Percentiles rank a stretch among this genome's conserved stretches.
phyloP scores from a whole-genome alignment of 1,140 invertebrate genomes.

The Pemphigus obesinymphae region DNA sequence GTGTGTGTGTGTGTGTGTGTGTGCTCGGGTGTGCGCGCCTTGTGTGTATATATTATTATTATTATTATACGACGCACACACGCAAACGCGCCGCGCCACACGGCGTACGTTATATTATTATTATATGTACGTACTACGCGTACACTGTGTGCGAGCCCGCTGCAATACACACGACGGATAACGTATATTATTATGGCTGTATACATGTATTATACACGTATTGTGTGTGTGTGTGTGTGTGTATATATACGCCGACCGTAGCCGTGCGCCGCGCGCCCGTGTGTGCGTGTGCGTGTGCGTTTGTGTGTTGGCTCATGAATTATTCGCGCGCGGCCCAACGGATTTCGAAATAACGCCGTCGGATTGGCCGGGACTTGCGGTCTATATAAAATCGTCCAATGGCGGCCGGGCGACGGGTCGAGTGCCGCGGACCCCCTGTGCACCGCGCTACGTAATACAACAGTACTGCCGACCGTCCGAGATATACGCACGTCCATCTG shows the following conservation, averaged over 20 bases:
- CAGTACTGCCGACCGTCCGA: slow-evolving; percentile 39
- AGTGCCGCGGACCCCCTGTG: slow-evolving; percentile 37
- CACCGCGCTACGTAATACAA: slow-evolving; percentile 35
- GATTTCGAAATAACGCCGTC: slow-evolving; percentile 34
- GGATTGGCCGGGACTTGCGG: slow-evolving; percentile 29
- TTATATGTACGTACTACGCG: not conserved
- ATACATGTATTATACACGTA: not conserved
- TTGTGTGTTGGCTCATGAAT: slow-evolving; percentile 37
- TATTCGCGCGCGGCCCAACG: slow-evolving; percentile 41
- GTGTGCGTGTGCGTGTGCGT: not conserved
- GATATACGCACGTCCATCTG: slow-evolving; percentile 38
- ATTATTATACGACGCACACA: not conserved
- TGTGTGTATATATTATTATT: slow-evolving; percentile 1
- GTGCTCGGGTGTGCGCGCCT: not conserved
- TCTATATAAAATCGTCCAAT: slow-evolving; percentile 39
- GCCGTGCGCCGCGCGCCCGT: not conserved
- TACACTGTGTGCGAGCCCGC: not conserved
- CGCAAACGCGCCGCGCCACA: not conserved
- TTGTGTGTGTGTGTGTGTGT: not conserved
- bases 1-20: not conserved
- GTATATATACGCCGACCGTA: no score
- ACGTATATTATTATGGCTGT: not conserved
- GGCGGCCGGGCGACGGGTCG: slow-evolving; percentile 26
- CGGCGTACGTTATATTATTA: slow-evolving; percentile 3
- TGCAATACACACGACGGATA: not conserved